These are phyloP conservation scores for Lochmaea crataegi DNA, from an alignment of 2,888 invertebrate species.

Conservation along the genomic window DNA sequence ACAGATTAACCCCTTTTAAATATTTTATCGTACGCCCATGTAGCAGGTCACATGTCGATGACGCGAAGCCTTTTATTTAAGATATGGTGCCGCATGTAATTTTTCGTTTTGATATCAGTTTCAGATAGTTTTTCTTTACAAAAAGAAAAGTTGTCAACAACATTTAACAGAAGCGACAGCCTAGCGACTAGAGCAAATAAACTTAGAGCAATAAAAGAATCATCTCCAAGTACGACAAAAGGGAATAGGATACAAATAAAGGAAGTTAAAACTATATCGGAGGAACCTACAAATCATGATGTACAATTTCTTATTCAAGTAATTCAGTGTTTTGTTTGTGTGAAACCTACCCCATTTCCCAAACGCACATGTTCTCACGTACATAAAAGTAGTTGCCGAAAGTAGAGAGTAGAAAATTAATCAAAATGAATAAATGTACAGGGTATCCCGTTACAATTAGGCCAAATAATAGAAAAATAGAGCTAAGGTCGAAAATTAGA, in stretches of 20 bases:
- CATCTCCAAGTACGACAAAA: constrained; percentile 42
- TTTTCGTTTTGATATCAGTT: constrained; percentile 47
- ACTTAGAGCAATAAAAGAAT: constrained; percentile 68
- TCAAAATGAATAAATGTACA: constrained; percentile 25
- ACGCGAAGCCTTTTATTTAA: too few species aligned
- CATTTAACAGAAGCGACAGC: constrained; percentile 76
- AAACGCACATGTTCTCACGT: constrained; percentile 18
- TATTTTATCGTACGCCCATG: too few species aligned
- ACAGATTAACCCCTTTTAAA: too few species aligned
- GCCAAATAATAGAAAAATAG: neutral
- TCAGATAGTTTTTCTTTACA: constrained; percentile 58
- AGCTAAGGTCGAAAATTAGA: neutral
- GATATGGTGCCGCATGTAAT: too few species aligned
- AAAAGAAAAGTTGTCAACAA: constrained; percentile 55
- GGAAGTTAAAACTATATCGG: constrained; percentile 62
- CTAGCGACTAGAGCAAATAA: constrained; percentile 78
- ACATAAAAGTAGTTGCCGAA: constrained; percentile 27
- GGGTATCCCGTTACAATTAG: constrained; percentile 13
- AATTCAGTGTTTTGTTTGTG: constrained; percentile 57
- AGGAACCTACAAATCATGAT: constrained; percentile 68
- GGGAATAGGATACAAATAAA: constrained; percentile 60
- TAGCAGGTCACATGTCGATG: too few species aligned
- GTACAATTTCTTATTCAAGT: constrained; percentile 74
- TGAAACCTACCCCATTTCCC: constrained; percentile 43
- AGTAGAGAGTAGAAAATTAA: constrained; percentile 29